Percentiles rank a stretch among this genome's conserved stretches.
Evolutionary conservation across 2,888 invertebrate species (phyloP).

Genomic region (Meiosimyza decipiens): DNA sequence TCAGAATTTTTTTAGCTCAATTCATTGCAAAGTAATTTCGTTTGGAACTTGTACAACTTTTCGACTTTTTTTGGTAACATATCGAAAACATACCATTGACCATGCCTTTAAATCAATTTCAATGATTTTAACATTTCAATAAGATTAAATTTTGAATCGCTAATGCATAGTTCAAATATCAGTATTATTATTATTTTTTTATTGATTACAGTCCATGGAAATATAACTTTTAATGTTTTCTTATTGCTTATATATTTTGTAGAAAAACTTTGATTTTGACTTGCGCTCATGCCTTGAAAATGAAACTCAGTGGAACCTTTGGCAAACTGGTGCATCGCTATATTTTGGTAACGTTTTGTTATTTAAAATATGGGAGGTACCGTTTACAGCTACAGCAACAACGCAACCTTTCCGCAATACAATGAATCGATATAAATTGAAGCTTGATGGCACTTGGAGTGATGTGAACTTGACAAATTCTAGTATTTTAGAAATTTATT

Average conservation of each 20-base stretch:
- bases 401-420: slow-evolving; percentile 70
- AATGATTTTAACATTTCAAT: no score
- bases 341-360: slow-evolving; percentile 85
- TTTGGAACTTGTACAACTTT: no score
- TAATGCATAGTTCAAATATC: no score
- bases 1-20: no score
- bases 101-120: no score
- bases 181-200: no score
- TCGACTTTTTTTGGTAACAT: no score
- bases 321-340: slow-evolving; percentile 92
- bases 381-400: slow-evolving; percentile 67
- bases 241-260: background rate
- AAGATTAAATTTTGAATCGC: no score
- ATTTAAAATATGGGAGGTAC: slow-evolving; percentile 85
- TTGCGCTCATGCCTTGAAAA: slow-evolving; percentile 61
- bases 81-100: no score
- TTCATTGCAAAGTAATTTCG: no score
- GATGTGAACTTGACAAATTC: slow-evolving; percentile 83
- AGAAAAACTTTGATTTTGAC: slow-evolving; percentile 61
- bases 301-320: slow-evolving; percentile 86
- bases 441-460: slow-evolving; percentile 88
- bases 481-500: slow-evolving; percentile 86
- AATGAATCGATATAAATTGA: slow-evolving; percentile 74
- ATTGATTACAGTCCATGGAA: background rate
- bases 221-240: background rate